Percentiles rank a stretch among this genome's conserved stretches.
These are phyloP conservation scores for Silurus asotus DNA, from an alignment of 2,113 vertebrate species.

Conservation along the genomic window DNA sequence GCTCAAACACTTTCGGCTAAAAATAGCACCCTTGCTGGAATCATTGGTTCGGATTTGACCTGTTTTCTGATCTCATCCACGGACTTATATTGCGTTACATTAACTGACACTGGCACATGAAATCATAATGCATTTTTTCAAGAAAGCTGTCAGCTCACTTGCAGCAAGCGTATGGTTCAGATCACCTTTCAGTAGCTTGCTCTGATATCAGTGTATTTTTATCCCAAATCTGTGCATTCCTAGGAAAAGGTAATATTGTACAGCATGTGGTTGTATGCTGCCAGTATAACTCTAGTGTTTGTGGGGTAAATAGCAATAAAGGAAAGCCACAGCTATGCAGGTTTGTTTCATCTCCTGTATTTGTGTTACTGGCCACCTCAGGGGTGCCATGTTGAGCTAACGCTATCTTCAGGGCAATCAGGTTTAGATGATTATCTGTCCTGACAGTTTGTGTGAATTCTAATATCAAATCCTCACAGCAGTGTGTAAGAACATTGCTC, in stretches of 20 bases:
- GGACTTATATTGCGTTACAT: background rate
- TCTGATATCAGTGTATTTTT: background rate
- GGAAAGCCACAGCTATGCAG: background rate
- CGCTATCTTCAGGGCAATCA: background rate
- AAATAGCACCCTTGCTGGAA: background rate
- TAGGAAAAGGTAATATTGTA: background rate
- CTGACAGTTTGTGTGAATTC: background rate
- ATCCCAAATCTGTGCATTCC: background rate
- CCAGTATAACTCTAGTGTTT: background rate
- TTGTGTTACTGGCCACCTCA: background rate
- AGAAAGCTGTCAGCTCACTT: background rate
- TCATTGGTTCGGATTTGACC: background rate
- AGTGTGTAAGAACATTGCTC: background rate
- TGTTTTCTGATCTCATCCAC: background rate
- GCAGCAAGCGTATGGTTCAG: background rate
- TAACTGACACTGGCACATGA: background rate
- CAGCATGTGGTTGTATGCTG: background rate
- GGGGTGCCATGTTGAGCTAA: background rate
- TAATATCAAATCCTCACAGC: background rate
- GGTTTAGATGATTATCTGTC: background rate
- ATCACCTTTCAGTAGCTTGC: background rate
- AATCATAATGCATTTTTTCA: background rate
- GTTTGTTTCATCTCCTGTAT: background rate
- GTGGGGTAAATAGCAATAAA: background rate
- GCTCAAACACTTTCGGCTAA: background rate